phyloP scores from a whole-genome alignment of 2,113 vertebrate species.

The Pholis gunnellus region DNA sequence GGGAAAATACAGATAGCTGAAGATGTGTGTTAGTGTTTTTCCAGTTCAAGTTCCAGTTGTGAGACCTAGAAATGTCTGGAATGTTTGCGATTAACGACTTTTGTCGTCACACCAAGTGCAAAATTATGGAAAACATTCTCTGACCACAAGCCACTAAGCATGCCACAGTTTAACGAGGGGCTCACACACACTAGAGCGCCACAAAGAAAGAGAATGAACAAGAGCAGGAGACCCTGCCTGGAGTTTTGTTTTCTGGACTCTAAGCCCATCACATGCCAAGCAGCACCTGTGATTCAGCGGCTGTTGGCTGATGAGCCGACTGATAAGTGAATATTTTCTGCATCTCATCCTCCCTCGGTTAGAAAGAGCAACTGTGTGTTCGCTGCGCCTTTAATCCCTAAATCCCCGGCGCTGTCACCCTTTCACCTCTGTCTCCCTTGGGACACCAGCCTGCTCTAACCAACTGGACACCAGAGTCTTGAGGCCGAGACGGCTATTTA shows the following conservation, averaged over 20 bases:
- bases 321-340: constrained; percentile 66
- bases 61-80: constrained; percentile 44
- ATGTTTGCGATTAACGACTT: constrained; percentile 29
- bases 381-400: constrained; percentile 26
- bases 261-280: constrained; percentile 24
- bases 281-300: constrained; percentile 58
- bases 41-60: not conserved
- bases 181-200: not conserved
- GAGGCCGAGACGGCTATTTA: constrained; percentile 35
- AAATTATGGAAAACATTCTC: constrained; percentile 36
- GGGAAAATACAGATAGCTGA: not conserved
- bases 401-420: constrained; percentile 43
- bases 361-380: constrained; percentile 48
- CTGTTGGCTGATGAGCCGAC: constrained; percentile 55
- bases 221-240: constrained; percentile 13
- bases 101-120: constrained; percentile 15
- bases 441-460: constrained; percentile 46
- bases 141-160: constrained; percentile 9
- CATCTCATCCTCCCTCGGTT: constrained; percentile 27
- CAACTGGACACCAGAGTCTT: constrained; percentile 37
- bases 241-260: constrained; percentile 31
- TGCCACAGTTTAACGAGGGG: constrained; percentile 12
- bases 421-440: constrained; percentile 58
- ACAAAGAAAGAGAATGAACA: not conserved
- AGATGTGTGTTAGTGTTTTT: constrained; percentile 25